Base-by-base conservation (phyloP, 2,797 vertebrate genomes). In the Bryconaethiops microstoma region DNA sequence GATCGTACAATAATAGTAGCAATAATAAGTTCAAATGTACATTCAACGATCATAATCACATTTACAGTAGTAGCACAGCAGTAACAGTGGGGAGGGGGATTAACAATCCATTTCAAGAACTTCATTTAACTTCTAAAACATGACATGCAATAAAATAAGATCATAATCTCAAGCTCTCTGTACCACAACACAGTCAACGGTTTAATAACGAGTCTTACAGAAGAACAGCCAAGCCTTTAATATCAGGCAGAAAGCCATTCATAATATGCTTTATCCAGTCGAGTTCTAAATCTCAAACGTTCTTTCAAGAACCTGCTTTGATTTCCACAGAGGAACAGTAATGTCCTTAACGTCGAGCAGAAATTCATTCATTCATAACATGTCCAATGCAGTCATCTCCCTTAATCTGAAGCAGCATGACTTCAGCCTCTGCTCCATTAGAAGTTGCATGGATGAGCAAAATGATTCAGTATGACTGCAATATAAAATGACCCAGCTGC, bases 41-140 rank as follows among this genome's bases (percentile, higher is more conserved):
- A 76, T 70, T 63, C 74, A 50, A 40, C 14, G n/a, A 81, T 69
- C 48, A 16, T 71, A 50, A 35, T 48, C 13, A 64, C 9, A 42
- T 54, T 39, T 76, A 64, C 21, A 76, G 25, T 63, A 21, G 29
- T 76, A 71, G 9, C 73, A 59, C 29, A 81, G 21, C 13, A 62
- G 39, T 74, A 48, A 48, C 29, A 73, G 60, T 74, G 17, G 48
- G 48, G 45, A 16, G 48, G 48, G 45, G 23, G 7, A 73, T 55
- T 64, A 73, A n/a, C 48, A 5, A 9, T 73, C 19, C 19, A 52
- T 57, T 69, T 59, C 39, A 57, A 23, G 5, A 79, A 48, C 35
- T 50, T 10, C 2, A 45, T 52, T 52, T 69, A 23, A 63, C 35
- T 48, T 57, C 14, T 14, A 67, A 69, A 65, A 16, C 1, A 2